Evolutionary conservation across 2,888 invertebrate genomes (phyloP).

Genomic region (Nowickia ferox): DNA sequence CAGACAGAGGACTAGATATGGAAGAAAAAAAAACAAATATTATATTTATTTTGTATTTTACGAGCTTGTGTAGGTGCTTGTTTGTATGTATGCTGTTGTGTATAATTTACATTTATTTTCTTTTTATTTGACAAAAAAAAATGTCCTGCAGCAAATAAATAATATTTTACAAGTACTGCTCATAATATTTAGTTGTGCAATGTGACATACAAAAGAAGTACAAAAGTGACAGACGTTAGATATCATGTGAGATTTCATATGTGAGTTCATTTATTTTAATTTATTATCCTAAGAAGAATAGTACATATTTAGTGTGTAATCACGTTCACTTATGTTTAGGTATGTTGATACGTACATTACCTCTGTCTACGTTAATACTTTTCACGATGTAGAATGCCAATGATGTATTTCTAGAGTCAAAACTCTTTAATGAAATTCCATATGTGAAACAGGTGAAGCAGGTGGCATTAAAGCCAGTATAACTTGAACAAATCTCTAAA

Average conservation of each 20-base stretch:
- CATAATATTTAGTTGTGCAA: conserved; percentile 29
- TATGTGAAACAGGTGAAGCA: no score
- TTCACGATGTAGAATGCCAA: background rate
- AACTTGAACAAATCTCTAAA: no score
- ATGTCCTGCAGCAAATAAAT: conserved; percentile 63
- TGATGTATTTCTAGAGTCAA: no score
- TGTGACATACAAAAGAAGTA: conserved; percentile 62
- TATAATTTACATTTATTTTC: conserved; percentile 49
- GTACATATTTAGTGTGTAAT: background rate
- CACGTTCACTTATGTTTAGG: background rate
- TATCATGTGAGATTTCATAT: conserved; percentile 34
- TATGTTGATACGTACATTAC: background rate
- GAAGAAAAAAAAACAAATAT: conserved; percentile 38
- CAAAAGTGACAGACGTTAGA: conserved; percentile 41
- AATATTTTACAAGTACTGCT: conserved; percentile 37
- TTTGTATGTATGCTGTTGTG: conserved; percentile 22
- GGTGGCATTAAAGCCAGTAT: no score
- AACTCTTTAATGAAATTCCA: no score
- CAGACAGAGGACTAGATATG: background rate
- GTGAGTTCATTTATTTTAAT: conserved; percentile 50
- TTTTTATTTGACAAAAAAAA: conserved; percentile 50
- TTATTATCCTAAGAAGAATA: conserved; percentile 4
- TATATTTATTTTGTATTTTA: conserved; percentile 23
- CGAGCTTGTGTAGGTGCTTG: background rate
- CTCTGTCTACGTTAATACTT: background rate